phyloP scores from a whole-genome alignment of 2,888 invertebrate genomes.

The Drosophila yooni region DNA sequence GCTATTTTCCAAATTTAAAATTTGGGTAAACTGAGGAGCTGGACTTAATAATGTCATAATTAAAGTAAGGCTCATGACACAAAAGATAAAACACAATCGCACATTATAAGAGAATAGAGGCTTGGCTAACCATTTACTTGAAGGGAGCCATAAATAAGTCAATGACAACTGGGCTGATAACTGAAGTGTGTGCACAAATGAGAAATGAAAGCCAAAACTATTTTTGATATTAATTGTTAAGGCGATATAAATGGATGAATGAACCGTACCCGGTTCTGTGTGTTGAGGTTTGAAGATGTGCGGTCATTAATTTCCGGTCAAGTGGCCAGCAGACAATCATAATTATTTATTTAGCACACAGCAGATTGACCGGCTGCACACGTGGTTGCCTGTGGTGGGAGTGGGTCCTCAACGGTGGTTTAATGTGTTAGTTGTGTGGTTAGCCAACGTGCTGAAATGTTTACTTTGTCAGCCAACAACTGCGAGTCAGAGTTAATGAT shows the following conservation, averaged over 20 bases:
- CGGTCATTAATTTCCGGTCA: conserved; percentile 78
- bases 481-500: conserved; percentile 76
- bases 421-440: conserved; percentile 67
- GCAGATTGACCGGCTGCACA: conserved; percentile 74
- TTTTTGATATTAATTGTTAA: conserved; percentile 75
- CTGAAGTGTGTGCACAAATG: conserved; percentile 71
- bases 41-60: not conserved
- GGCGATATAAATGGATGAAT: conserved; percentile 19
- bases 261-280: not conserved
- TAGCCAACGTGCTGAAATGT: conserved; percentile 77
- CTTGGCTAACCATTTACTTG: conserved; percentile 5
- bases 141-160: conserved; percentile 65
- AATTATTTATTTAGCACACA: conserved; percentile 76
- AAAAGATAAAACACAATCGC: not conserved
- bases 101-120: not conserved
- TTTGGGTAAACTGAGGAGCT: not conserved
- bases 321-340: conserved; percentile 76
- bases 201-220: conserved; percentile 59
- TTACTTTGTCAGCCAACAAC: conserved; percentile 71
- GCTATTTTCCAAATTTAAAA: not conserved
- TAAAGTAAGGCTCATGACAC: not conserved
- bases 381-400: conserved; percentile 50
- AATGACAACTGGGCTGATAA: conserved; percentile 55
- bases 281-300: conserved; percentile 51
- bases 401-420: conserved; percentile 5